Evolutionary conservation across 2,888 invertebrate genomes (phyloP), one percentile per base, ranked within the genome.

Genomic region (Ryuthela nishihirai): DNA sequence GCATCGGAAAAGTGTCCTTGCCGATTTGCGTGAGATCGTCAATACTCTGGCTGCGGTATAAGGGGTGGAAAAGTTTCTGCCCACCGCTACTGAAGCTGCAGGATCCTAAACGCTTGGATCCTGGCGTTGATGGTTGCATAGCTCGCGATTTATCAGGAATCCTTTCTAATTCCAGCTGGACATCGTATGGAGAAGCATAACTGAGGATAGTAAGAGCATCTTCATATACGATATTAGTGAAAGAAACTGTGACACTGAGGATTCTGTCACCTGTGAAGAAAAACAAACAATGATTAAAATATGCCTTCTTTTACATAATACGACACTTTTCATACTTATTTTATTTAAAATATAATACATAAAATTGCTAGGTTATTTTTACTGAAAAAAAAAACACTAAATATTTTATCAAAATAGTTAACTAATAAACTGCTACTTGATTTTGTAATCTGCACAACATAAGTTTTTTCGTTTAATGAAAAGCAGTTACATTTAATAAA

Each of bases 131-230:
- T 17, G 36, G 34, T 24, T 20, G 43, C 15, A 44, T 34, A 4
- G 21, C 29, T 15, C 52, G 78, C 64, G 58, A 68, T 66, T 49
- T 69, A 34, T 76, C 74, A 5, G 76, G 73, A 32, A 80, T 79
- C 65, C 80, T 81, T 70, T 84, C 82, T 26, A 90, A 81, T 70
- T 87, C 86, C 58, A 92, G 76, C 64, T 85, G 84, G 17, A 90
- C 87, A 55, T 88, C 88, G 71, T 93, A 93, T 0, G 93, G 92
- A 34, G 91, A 91, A 6, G 92, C 92, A 65, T 92, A 88, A 64
- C 90, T 89, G 35, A 94, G 77, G 63, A 94, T 88, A 2, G 88
- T 87, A 44, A 92, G 78, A 0, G 93, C 93, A 71, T 94, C 93
- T 72, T 92, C 91, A 70, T 87, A 83, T 0, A 91, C 91, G 76